Evolutionary conservation across 2,888 invertebrate genomes (phyloP), one percentile per base, ranked within the genome.

Genomic region (Blastobasis lacticolella): DNA sequence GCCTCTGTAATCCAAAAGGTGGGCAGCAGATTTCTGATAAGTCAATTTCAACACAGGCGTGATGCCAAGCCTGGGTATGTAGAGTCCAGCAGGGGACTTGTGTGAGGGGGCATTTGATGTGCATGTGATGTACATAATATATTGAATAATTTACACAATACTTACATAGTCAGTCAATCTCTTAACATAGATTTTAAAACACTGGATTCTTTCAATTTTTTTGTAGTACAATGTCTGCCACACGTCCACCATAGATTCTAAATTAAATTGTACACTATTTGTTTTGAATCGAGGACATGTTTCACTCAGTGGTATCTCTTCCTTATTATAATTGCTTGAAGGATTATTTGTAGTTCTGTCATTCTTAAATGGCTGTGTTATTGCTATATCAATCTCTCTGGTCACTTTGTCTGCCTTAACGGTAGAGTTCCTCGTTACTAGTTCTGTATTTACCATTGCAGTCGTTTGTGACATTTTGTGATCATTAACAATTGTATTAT

Each of bases 201-300:
- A 78, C 4, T 62, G 55, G 8, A 78, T 51, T 41, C 54, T 61
- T 4, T 64, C 57, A 0, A 57, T 48, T n/a, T 69, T 54, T 10
- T 62, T 59, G 51, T 73, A 74, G 51, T 68, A 75, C 4, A 58
- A 57, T 2, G 71, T 62, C 54, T 73, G 68, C 76, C 75, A 78
- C 0, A 73, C 63, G 38, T 69, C 71, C 0, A 58, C 61, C 63
- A 78, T 72, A 37, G 59, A 58, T 0, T 53, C 49, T 1, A 68
- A 37, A 51, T 62, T 52, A 37, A 68, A 61, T 60, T 54, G 49
- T 57, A 63, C 4, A 45, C 42, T 44, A n/a, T 49, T 47, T 7
- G 9, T 6, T 36, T 46, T 46, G 38, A 40, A 49, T n/a, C 50
- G 7, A 9, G 42, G 42, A 40, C 40, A 48, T 9, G 40, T 10